Base-by-base conservation (phyloP, 2,888 invertebrate genomes). In the Rhodophaea formosa region DNA sequence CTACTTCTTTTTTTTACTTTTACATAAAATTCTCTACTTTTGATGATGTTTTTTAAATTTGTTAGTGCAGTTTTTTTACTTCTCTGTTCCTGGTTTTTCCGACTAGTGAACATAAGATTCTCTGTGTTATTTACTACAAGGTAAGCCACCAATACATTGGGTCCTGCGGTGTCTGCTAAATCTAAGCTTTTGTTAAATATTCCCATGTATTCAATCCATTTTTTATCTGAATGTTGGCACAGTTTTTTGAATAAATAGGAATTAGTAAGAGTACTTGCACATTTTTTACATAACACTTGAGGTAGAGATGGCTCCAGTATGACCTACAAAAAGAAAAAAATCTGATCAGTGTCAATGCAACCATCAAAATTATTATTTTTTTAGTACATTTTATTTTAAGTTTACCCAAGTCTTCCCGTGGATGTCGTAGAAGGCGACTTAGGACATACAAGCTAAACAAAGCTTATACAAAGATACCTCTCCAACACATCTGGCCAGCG, bases 231-330 rank as follows among this genome's bases (percentile, higher is more conserved):
- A 30, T 79, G 71, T 15, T 75, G 64, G 55, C 71, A 76, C 14
- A 86, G 68, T 65, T 79, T 84, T 60, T 73, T 66, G 55, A 88
- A 88, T 7, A 85, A 59, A 58, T 82, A 88, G 16, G 80, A 74
- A 56, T 79, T 83, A 3, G 74, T 70, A 8, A 77, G 68, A 54
- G 72, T 69, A 29, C 67, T 72, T 2, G 86, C 80, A 69, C 89
- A 89, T 44, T 66, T 71, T 42, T 62, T 59, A 56, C 89, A 89
- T 1, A 89, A 53, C 0, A 78, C 72, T 66, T 81, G 74, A 1
- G 89, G 88, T 12, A 89, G 62, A 7, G 62, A 63, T 0, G 68
- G 62, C 54, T 87, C 87, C 17, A 61, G 53, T 1, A 62, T 44
- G 0, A 84, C 68, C 86, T 88, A 73, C 1, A 79, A 80, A n/a